Percentiles rank a stretch among this genome's conserved stretches.
Conservation (phyloP, 2,113 vertebrate genomes). For the Bolborhynchus lineola region DNA sequence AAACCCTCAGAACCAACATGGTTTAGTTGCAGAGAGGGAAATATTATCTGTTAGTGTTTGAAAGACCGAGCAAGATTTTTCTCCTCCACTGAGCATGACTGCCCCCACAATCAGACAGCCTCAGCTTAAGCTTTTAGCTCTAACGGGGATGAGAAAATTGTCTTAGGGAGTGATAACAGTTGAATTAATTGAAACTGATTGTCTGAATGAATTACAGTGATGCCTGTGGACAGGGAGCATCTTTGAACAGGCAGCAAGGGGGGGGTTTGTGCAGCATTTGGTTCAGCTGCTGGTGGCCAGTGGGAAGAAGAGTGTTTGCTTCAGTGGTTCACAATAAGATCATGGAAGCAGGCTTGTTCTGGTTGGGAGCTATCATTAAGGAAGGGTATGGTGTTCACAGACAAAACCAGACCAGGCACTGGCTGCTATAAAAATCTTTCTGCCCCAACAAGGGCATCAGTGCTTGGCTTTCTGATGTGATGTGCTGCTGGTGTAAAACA, state of each 20-base stretch:
- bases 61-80: neutral
- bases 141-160: neutral
- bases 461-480: neutral
- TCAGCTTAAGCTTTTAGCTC: neutral
- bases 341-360: neutral
- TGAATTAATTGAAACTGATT: conserved; percentile 29
- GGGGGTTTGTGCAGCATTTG: neutral
- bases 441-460: neutral
- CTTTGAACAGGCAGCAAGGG: neutral
- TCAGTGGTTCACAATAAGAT: neutral
- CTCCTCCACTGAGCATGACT: neutral
- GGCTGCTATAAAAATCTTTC: neutral
- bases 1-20: neutral
- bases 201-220: neutral
- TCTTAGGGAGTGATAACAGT: neutral
- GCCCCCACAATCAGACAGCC: neutral
- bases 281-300: neutral
- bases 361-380: neutral
- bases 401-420: neutral
- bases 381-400: neutral
- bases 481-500: neutral
- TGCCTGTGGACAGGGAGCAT: neutral
- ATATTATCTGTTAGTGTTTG: neutral
- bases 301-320: neutral
- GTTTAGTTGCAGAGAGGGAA: neutral